These are phyloP conservation scores for Mus caroli DNA, from an alignment of 2,797 vertebrate species.

Conservation along the genomic window DNA sequence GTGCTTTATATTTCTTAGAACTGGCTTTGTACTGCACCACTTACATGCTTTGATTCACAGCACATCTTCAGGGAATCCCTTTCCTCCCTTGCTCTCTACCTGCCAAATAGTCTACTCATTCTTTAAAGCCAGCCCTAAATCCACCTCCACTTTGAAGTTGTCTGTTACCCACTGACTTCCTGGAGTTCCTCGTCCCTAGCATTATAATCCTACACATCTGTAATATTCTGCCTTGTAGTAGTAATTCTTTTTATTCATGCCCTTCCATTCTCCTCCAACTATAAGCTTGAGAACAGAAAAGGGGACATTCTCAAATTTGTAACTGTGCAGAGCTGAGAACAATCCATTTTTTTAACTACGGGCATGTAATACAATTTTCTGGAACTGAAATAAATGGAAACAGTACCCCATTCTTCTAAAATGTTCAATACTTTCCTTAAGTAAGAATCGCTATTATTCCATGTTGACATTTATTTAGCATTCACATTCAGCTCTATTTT, in stretches of 20 bases:
- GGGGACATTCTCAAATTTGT: constrained; percentile 66
- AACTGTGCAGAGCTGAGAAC: constrained; percentile 57
- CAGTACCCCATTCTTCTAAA: constrained; percentile 67
- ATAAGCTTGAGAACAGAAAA: constrained; percentile 29
- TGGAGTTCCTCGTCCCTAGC: constrained; percentile 38
- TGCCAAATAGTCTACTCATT: constrained; percentile 57
- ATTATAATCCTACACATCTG: constrained; percentile 52
- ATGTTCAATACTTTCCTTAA: constrained; percentile 61
- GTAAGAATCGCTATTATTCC: constrained; percentile 54
- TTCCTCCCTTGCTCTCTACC: background rate
- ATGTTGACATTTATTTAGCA: constrained; percentile 60
- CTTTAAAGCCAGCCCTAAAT: constrained; percentile 7
- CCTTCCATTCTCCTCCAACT: constrained; percentile 42
- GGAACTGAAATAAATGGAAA: constrained; percentile 69
- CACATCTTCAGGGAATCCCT: constrained; percentile 48
- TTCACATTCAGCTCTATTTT: constrained; percentile 63
- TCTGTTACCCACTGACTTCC: background rate
- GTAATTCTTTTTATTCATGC: constrained; percentile 36
- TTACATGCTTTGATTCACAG: constrained; percentile 25
- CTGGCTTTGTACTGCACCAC: background rate
- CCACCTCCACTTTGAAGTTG: constrained; percentile 53
- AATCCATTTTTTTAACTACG: constrained; percentile 35
- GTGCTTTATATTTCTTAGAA: constrained; percentile 18
- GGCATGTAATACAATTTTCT: constrained; percentile 47
- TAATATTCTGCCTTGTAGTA: constrained; percentile 55